phyloP scores from a whole-genome alignment of 2,888 invertebrate genomes.

The Polymixis lichenea region DNA sequence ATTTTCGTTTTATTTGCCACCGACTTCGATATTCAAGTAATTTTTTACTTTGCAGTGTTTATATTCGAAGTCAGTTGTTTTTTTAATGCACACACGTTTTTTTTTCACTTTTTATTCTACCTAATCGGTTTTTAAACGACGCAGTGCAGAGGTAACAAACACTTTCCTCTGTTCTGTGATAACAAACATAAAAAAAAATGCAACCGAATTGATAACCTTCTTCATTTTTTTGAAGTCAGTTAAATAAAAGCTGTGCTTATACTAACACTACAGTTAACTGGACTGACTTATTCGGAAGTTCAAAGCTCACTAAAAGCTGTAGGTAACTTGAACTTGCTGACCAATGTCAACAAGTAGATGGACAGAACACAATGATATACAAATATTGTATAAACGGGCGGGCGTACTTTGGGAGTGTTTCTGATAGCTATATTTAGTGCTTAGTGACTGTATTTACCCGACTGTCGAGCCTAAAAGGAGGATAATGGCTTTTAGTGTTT shows the following conservation, averaged over 20 bases:
- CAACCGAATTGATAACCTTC: too few species aligned
- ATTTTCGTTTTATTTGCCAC: too few species aligned
- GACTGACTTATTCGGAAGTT: constrained; percentile 22
- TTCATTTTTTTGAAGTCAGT: too few species aligned
- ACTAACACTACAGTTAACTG: constrained; percentile 6
- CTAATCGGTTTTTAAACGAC: too few species aligned
- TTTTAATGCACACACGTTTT: too few species aligned
- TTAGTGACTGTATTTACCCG: constrained; percentile 5
- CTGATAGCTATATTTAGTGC: not conserved
- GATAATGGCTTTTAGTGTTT: not conserved
- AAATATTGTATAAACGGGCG: constrained; percentile 65
- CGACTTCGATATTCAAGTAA: too few species aligned
- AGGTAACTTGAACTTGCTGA: constrained; percentile 33
- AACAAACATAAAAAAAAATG: too few species aligned
- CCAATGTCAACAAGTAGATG: constrained; percentile 63
- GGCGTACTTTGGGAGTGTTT: constrained; percentile 38
- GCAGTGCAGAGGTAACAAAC: too few species aligned
- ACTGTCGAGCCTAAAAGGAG: not conserved
- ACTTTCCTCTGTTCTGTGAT: too few species aligned
- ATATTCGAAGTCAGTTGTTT: too few species aligned
- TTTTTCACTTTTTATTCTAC: too few species aligned
- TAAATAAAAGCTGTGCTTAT: not conserved
- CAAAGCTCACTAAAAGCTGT: constrained; percentile 47
- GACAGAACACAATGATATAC: constrained; percentile 71
- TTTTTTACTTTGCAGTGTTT: too few species aligned